Conservation (phyloP, 2,888 invertebrate genomes). For the Conomelus anceps region DNA sequence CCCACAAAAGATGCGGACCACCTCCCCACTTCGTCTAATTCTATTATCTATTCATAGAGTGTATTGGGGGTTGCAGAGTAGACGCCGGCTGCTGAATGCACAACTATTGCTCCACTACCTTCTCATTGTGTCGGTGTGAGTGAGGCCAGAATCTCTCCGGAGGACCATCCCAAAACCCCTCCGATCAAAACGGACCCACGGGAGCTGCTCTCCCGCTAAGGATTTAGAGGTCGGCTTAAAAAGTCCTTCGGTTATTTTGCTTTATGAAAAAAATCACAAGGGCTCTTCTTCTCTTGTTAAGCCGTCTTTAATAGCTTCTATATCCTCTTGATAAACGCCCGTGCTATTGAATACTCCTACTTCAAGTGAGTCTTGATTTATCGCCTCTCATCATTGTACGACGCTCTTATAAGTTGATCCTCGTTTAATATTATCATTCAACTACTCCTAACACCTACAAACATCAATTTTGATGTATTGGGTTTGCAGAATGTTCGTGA, state of each 20-base stretch:
- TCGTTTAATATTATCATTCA: background rate
- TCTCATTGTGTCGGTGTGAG: background rate
- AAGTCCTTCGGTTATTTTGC: background rate
- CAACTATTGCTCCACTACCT: background rate
- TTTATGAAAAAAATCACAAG: background rate
- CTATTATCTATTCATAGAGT: slow-evolving; percentile 9
- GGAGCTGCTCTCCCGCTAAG: background rate
- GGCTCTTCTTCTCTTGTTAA: background rate
- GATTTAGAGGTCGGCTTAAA: background rate
- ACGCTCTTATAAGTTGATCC: too few relatives aligned
- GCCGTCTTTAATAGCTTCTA: background rate
- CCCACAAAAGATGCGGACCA: slow-evolving; percentile 2
- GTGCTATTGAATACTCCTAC: background rate
- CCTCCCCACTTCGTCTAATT: slow-evolving; percentile 6
- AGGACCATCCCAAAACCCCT: background rate
- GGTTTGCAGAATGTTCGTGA: background rate
- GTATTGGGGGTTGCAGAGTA: background rate
- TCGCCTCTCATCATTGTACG: background rate
- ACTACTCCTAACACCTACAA: background rate
- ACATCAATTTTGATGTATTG: background rate
- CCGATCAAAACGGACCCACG: too few relatives aligned
- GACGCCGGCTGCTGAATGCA: background rate
- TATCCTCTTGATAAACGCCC: background rate
- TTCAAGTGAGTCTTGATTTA: background rate
- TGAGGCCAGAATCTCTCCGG: background rate